Evolutionary conservation across 2,113 vertebrate species (phyloP), one percentile per base, ranked within the genome.

Genomic region (Hippotragus niger): DNA sequence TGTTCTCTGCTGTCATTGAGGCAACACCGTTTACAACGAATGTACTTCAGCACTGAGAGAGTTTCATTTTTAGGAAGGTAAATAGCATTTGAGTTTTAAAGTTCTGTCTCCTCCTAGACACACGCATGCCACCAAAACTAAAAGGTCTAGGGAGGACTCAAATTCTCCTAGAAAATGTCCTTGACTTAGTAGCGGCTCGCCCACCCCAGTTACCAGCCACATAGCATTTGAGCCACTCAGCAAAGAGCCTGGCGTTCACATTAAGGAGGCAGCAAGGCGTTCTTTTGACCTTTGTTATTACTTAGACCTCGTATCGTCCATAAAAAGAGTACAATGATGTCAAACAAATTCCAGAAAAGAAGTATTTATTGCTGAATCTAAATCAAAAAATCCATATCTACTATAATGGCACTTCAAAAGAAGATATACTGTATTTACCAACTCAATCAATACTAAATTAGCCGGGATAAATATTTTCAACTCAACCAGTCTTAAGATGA

Each of bases 391-490:
- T 88, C 97, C 95, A 71, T 58, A 93, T 47, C 88, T 97, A 80
- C 82, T 60, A 27, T 92, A 98, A 97, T 97, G 92, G 85, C 95
- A 76, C 45, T 98, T 96, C 67, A 57, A 81, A 97, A 27, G 80
- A 92, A 97, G 93, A 83, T 78, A 97, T 87, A 97, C 95, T 96
- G 4, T 97, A 97, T 98, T 98, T 98, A 98, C 89, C 97, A 97
- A 97, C 67, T 97, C 97, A 93, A 98, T 97, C 97, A 97, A 97
- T 85, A 98, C 76, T 58, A 98, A 97, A 97, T 97, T 97, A 96
- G 90, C 88, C 76, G 31, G 96, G 62, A 92, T 98, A 98, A 98
- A 93, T 93, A 96, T 60, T 53, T 96, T 97, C 82, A 83, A 97
- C 86, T 93, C 92, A 60, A 52, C 90, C 98, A 40, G 93, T 90